Evolutionary conservation across 2,113 vertebrate genomes (phyloP).

Genomic region (Cygnus buccinator): DNA sequence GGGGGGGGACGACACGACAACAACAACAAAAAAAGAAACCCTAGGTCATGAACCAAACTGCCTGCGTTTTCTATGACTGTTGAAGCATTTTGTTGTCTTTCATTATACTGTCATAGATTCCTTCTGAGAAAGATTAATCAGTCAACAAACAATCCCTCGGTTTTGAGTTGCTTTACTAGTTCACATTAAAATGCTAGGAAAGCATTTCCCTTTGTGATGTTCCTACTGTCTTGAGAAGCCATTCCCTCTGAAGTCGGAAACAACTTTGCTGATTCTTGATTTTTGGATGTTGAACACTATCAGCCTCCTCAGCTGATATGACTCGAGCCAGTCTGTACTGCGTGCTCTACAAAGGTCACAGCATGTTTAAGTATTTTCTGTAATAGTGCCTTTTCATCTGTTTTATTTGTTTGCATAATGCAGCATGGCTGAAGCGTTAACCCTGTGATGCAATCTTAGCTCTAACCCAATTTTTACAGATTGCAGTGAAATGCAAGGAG

Average conservation of each 20-base stretch:
- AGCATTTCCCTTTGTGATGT: slow-evolving; percentile 2
- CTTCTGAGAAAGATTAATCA: slow-evolving; percentile 55
- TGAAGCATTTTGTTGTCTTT: slow-evolving; percentile 34
- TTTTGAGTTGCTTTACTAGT: slow-evolving; percentile 6
- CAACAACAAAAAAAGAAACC: too few relatives aligned
- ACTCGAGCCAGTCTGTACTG: neutral
- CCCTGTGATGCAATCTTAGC: accelerated
- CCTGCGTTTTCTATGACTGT: neutral
- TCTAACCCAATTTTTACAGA: neutral
- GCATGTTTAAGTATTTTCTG: neutral
- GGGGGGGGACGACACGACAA: too few relatives aligned
- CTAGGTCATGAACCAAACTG: neutral
- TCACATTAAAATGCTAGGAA: neutral
- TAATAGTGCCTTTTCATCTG: neutral
- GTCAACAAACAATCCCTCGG: slow-evolving; percentile 14
- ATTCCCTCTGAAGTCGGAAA: neutral
- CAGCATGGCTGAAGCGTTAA: neutral
- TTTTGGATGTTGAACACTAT: neutral
- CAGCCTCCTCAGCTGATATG: neutral
- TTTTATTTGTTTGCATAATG: neutral
- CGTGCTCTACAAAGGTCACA: neutral
- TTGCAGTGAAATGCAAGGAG: neutral
- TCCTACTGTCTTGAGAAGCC: slow-evolving; percentile 1
- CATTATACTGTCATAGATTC: neutral
- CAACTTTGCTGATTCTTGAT: neutral